Base-by-base conservation (phyloP, 2,888 invertebrate species). In the Corbicula japonica region DNA sequence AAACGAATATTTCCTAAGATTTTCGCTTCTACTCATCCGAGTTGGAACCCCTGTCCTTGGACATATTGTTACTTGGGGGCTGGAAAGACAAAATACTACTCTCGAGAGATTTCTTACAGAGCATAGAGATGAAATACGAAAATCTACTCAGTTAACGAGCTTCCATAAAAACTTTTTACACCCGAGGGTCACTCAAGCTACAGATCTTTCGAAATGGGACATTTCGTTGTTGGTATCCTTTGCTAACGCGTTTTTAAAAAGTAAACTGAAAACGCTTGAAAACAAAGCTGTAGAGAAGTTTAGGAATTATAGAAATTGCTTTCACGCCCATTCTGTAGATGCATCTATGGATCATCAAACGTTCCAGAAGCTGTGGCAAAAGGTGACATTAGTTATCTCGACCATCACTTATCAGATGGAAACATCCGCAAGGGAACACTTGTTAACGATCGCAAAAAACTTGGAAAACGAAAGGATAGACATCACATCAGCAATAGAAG, bases 171-270 rank as follows among this genome's bases (percentile, higher is more conserved):
- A 46, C 21, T 46, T 46, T 46, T 5, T 46, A 46, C 21, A 18
- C 6, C 46, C n/a, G n/a, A n/a, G 46, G 18, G 6, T 18, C 46
- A 18, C 46, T 4, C n/a, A 21, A 18, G 46, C 18, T 18, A 12
- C 46, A n/a, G 46, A 46, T 46, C 46, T 46, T 18, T 46, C 46
- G n/a, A 46, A 46, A 46, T 46, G 46, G 46, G 10, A 18, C n/a
- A n/a, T n/a, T n/a, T n/a, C n/a, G n/a, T n/a, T n/a, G n/a, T n/a
- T n/a, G n/a, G n/a, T n/a, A n/a, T 46, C n/a, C 18, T n/a, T 46
- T 46, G 46, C 46, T 5, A 4, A n/a, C n/a, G 46, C 18, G 46
- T 46, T 46, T 18, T 46, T 46, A 5, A 46, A 46, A 46, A 46
- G 21, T 12, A 21, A 46, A 5, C 21, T 46, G 21, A 46, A 46